phyloP scores from a whole-genome alignment of 1,140 invertebrate species.

The Zaprionus tsacasi region DNA sequence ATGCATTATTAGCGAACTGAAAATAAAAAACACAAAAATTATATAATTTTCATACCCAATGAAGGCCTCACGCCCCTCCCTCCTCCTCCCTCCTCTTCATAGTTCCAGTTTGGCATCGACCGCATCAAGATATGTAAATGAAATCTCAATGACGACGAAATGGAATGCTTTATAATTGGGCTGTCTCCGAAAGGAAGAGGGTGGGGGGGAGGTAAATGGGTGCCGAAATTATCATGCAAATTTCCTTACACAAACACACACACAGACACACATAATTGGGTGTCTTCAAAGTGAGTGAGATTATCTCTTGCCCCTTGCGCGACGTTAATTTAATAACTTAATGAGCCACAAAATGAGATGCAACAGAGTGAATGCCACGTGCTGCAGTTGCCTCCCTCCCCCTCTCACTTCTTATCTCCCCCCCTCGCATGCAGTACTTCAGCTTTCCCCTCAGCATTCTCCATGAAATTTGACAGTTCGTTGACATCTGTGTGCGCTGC shows the following conservation, averaged over 20 bases:
- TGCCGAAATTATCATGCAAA: slow-evolving; percentile 55
- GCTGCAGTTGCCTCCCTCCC: neutral
- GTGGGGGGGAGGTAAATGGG: slow-evolving; percentile 29
- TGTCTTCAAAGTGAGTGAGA: slow-evolving; percentile 10
- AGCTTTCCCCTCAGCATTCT: slow-evolving; percentile 5
- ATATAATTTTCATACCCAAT: slow-evolving; percentile 1
- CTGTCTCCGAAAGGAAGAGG: slow-evolving; percentile 11
- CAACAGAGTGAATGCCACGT: slow-evolving; percentile 41
- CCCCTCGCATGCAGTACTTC: neutral
- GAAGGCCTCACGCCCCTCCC: neutral
- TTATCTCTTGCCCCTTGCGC: neutral
- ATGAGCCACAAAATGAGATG: slow-evolving; percentile 51
- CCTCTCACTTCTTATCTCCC: neutral
- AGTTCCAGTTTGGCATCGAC: neutral
- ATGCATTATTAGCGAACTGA: neutral
- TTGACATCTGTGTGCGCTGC: slow-evolving; percentile 59
- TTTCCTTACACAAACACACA: slow-evolving; percentile 8
- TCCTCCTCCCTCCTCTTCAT: too few relatives aligned
- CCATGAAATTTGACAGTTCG: slow-evolving; percentile 73
- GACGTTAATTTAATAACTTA: slow-evolving; percentile 67
- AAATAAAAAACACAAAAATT: neutral
- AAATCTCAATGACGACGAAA: slow-evolving; percentile 44
- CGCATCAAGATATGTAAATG: slow-evolving; percentile 43
- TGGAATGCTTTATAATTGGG: slow-evolving; percentile 61
- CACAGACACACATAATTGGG: slow-evolving; percentile 24